Evolutionary conservation across 2,888 invertebrate species (phyloP), one percentile per base, ranked within the genome.

Genomic region (Heteropelma amictum): DNA sequence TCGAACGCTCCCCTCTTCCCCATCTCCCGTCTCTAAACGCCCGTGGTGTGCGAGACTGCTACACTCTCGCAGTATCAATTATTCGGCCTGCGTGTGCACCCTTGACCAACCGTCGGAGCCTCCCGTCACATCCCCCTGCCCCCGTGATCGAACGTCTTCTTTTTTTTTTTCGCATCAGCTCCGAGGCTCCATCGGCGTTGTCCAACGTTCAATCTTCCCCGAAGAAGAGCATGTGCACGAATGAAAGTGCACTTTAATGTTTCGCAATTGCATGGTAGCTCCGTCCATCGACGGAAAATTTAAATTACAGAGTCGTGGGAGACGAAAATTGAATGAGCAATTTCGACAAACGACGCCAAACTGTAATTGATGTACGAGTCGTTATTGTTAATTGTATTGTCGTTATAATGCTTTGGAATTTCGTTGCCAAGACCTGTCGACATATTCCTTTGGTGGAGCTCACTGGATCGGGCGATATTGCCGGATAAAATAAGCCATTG

Each of bases 401-500:
- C n/a, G n/a, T n/a, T n/a, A n/a, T n/a, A n/a, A n/a, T n/a, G n/a
- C n/a, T n/a, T n/a, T n/a, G n/a, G n/a, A n/a, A n/a, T n/a, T n/a
- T n/a, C n/a, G n/a, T n/a, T n/a, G n/a, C n/a, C n/a, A n/a, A n/a
- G n/a, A n/a, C n/a, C n/a, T n/a, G n/a, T n/a, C n/a, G n/a, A n/a
- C n/a, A n/a, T n/a, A n/a, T n/a, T n/a, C n/a, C n/a, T n/a, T n/a
- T n/a, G 30, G 30, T 10, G 10, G 54, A 63, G 70, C 54, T 56
- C 45, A 12, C n/a, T 40, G 56, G 23, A 38, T 56, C n/a, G 38
- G 19, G 54, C 73, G 71, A 78, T 86, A 87, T 86, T 85, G 84
- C 79, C 38, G 71, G 85, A 85, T 85, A 84, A 86, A 87, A 87
- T 87, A 86, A 87, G 84, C 87, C 84, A 87, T 88, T 86, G 87